Conservation (phyloP, 2,113 vertebrate species). For the Pardalotus punctatus region DNA sequence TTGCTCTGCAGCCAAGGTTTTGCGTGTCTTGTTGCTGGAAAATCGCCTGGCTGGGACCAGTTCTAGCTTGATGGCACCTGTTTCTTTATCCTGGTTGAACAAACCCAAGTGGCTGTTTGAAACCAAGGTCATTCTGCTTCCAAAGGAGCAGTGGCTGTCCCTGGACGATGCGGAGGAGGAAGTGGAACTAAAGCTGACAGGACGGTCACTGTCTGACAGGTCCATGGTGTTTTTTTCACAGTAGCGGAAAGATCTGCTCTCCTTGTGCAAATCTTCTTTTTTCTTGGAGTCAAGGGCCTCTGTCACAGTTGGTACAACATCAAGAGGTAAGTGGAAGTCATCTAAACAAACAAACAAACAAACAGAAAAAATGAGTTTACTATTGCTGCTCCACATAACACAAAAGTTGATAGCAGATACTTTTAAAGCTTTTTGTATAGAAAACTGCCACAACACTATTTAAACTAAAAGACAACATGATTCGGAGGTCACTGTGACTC, state of each 20-base stretch:
- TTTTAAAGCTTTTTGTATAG: neutral
- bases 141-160: conserved; percentile 94
- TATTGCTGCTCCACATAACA: neutral
- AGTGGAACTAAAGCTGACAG: conserved; percentile 95
- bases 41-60: conserved; percentile 84
- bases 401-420: neutral
- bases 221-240: conserved; percentile 86
- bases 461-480: neutral
- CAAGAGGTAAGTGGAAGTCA: conserved; percentile 79
- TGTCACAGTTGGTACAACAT: conserved; percentile 80
- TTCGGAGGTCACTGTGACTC: neutral
- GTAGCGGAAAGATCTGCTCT: conserved; percentile 66
- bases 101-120: conserved; percentile 83
- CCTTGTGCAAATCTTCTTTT: conserved; percentile 70
- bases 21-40: conserved; percentile 73
- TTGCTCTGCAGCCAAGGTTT: conserved; percentile 19
- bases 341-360: conserved; percentile 70
- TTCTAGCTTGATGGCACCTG: conserved; percentile 90
- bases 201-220: conserved; percentile 89
- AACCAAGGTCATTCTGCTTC: conserved; percentile 87
- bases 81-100: conserved; percentile 83
- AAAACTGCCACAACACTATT: neutral
- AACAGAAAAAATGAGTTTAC: neutral
- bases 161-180: conserved; percentile 94
- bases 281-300: conserved; percentile 73